Evolutionary conservation across 2,888 invertebrate genomes (phyloP), one percentile per base, ranked within the genome.

Genomic region (Arctia plantaginis): DNA sequence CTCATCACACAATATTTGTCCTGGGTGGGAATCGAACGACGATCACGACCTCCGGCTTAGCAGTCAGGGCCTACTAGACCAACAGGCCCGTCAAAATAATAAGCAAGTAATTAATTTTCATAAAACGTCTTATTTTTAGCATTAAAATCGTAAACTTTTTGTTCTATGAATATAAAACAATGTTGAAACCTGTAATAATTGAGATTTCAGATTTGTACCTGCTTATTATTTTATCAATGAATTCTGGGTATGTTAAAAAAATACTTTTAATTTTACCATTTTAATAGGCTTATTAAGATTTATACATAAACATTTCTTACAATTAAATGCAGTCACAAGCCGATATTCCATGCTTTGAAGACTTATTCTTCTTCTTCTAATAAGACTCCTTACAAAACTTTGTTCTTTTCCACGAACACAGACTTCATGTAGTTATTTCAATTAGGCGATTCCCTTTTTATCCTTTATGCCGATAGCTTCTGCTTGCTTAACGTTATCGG

Each of bases 401-500:
- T 62, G 62, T 62, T 30, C 30, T 30, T 18, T 30, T 18, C 27
- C 6, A 1, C 15, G 18, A 6, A 6, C 27, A 62, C 27, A 12
- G 15, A 59, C 27, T n/a, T 59, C 0, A 30, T 27, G 27, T n/a
- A 15, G 6, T 27, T 27, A 27, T 4, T 62, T 62, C 59, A 69
- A 20, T 18, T 39, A 23, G 2, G 30, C 30, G 13, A 8, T 41
- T 12, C 20, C 41, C 30, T 62, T 59, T 12, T 70, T 70, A 10
- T 65, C 35, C 6, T 65, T 65, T 18, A 23, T n/a, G 18, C 72
- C 72, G 7, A 72, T 39, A 27, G 72, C 72, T 67, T 72, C 72
- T 30, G 72, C 72, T 72, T 72, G 72, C 23, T 59, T 59, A 44
- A 72, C 72, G 55, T 72, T 59, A 27, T 72, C 67, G 4, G 72